Evolutionary conservation across 2,888 invertebrate genomes (phyloP), one percentile per base, ranked within the genome.

Genomic region (Pristionchus fissidentatus): DNA sequence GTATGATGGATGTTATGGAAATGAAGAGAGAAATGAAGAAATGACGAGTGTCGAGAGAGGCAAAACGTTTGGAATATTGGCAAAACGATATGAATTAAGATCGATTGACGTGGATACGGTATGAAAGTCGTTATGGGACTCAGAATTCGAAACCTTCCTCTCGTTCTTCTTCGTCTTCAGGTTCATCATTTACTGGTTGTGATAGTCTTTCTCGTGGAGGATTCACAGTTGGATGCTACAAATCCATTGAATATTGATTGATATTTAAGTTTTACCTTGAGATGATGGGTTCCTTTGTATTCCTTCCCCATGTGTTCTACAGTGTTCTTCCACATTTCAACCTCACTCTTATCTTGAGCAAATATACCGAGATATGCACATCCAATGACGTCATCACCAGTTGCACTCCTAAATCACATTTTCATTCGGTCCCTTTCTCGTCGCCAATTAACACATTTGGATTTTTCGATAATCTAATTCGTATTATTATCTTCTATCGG

Each of bases 371-470:
- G 84, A 79, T 89, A 91, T 22, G 89, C 89, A 35, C 86, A 87
- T 43, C 93, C 93, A 70, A 93, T 92, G 32, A 92, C 88, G 84
- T 92, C 93, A 86, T 93, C 93, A 55, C 92, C 92, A 29, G 93
- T 91, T 38, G 93, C 91, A 15, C 92, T 88, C 81, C 92, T 91
- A 81, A 1, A 66, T 13, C n/a, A 57, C 29, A 8, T n/a, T 57
- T 1, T n/a, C 26, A n/a, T 29, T 57, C 29, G 57, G 57, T n/a
- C 57, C 10, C n/a, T 57, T n/a, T 57, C 10, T 4, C 57, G n/a
- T n/a, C n/a, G n/a, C n/a, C n/a, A n/a, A n/a, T n/a, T n/a, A n/a
- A n/a, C n/a, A n/a, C n/a, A n/a, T n/a, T n/a, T n/a, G n/a, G n/a
- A n/a, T n/a, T n/a, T n/a, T n/a, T n/a, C n/a, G n/a, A n/a, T n/a